Conservation (phyloP, 2,113 vertebrate genomes). For the Manacus vitellinus region DNA sequence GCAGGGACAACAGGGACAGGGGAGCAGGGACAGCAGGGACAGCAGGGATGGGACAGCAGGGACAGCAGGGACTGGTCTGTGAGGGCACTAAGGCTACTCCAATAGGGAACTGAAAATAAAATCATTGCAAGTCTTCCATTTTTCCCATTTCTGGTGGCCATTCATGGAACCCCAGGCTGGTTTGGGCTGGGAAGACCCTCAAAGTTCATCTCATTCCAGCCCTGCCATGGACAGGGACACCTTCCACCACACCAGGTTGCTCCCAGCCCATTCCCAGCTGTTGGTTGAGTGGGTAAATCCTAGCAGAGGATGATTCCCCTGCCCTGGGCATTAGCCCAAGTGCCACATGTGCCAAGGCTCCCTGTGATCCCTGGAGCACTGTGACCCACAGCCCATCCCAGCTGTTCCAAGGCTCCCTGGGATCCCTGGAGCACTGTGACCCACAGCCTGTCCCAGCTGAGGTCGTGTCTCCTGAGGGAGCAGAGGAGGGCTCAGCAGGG, state of each 20-base stretch:
- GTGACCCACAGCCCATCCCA: accelerated
- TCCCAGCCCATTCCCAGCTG: not conserved
- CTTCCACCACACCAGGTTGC: not conserved
- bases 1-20: too few species aligned
- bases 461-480: not conserved
- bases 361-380: accelerated
- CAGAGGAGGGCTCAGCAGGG: not conserved
- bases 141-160: not conserved
- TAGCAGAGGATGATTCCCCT: not conserved
- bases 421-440: not conserved
- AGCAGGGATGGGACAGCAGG: too few species aligned
- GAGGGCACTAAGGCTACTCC: too few species aligned
- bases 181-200: not conserved
- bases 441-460: accelerated
- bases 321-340: not conserved
- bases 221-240: not conserved
- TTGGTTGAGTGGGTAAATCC: not conserved
- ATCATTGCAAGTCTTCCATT: not conserved
- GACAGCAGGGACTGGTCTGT: not conserved
- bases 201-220: not conserved
- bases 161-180: not conserved
- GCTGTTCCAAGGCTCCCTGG: too few species aligned
- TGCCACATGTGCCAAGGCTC: accelerated
- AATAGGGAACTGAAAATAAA: not conserved
- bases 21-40: not conserved